These are phyloP conservation scores for Dicerorhinus sumatrensis DNA, from an alignment of 2,113 vertebrate genomes.

Conservation along the genomic window DNA sequence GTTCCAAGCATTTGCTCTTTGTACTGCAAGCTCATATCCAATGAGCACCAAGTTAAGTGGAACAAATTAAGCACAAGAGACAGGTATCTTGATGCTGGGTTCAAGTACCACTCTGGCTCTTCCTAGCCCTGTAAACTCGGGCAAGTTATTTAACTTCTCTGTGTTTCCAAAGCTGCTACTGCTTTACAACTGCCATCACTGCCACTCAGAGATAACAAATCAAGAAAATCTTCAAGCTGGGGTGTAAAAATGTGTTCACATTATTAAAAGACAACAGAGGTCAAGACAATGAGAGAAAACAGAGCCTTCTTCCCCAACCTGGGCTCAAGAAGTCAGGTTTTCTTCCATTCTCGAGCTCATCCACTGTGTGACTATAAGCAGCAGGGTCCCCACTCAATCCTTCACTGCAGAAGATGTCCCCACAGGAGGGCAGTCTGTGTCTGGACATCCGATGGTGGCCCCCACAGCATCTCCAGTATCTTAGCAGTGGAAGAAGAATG, in stretches of 20 bases:
- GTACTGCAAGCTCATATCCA: background rate
- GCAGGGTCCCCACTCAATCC: background rate
- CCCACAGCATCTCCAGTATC: background rate
- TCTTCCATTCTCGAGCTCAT: background rate
- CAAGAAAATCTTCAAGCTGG: conserved; percentile 16
- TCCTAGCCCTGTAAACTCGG: background rate
- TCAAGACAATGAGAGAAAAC: background rate
- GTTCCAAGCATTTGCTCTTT: background rate
- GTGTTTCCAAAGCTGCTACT: background rate
- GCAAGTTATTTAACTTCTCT: background rate
- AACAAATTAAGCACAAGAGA: conserved; percentile 24
- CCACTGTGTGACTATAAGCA: background rate
- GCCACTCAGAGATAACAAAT: background rate
- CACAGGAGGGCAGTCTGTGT: background rate
- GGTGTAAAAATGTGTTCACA: background rate
- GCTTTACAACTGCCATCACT: background rate
- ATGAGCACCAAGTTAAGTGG: background rate
- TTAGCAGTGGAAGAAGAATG: background rate
- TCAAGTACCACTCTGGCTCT: background rate
- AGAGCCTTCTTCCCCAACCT: background rate
- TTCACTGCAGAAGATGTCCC: background rate
- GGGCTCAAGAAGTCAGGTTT: background rate
- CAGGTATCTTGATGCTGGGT: background rate
- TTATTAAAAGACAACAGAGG: conserved; percentile 19
- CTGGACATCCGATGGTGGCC: background rate